Evolutionary conservation across 2,113 vertebrate species (phyloP).

Genomic region (Elephantulus edwardii): DNA sequence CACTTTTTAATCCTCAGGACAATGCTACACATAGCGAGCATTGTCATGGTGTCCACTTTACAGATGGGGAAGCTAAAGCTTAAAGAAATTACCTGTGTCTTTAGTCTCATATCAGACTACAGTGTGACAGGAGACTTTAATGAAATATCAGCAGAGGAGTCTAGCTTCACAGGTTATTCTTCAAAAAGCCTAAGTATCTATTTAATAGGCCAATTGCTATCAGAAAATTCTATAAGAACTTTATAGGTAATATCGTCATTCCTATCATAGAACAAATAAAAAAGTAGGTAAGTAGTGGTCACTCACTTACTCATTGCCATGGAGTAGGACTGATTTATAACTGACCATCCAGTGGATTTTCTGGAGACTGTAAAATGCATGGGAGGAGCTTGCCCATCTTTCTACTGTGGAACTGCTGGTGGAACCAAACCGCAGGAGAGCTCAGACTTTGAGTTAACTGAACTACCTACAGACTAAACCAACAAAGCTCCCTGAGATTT

Average conservation of each 20-base stretch:
- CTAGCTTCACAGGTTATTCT: background rate
- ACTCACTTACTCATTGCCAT: too few relatives aligned
- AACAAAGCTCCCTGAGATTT: too few relatives aligned
- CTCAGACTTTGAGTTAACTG: too few relatives aligned
- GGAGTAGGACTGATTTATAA: too few relatives aligned
- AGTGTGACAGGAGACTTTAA: background rate
- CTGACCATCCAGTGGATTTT: too few relatives aligned
- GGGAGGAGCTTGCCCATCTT: too few relatives aligned
- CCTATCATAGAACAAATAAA: background rate
- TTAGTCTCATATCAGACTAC: background rate
- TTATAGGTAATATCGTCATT: background rate
- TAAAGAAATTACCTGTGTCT: background rate
- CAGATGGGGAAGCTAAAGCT: background rate
- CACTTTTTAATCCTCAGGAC: background rate
- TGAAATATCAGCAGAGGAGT: background rate
- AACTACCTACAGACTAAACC: too few relatives aligned
- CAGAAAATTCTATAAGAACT: background rate
- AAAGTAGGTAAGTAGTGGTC: background rate
- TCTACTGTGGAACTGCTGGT: too few relatives aligned
- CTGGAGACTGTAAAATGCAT: too few relatives aligned
- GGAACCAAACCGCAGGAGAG: too few relatives aligned
- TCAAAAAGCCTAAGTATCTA: background rate
- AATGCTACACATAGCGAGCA: background rate
- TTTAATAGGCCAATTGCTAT: background rate
- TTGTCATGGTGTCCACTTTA: background rate